phyloP scores from a whole-genome alignment of 2,113 vertebrate genomes.

The Tragulus kanchil region DNA sequence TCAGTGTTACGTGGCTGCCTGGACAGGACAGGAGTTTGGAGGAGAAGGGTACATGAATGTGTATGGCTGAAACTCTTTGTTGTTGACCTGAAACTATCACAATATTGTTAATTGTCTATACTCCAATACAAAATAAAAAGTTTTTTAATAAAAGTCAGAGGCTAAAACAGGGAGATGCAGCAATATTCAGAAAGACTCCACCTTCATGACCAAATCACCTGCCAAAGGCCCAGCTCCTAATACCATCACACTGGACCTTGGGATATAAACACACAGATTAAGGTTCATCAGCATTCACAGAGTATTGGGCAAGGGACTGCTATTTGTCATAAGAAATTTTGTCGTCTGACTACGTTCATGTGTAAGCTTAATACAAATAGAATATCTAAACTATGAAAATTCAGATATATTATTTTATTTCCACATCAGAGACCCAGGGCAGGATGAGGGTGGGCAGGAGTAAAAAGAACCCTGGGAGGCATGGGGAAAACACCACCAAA shows the following conservation, averaged over 20 bases:
- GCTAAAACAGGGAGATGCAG: neutral
- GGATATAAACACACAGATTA: neutral
- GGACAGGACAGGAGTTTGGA: neutral
- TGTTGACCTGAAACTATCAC: neutral
- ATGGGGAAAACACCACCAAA: neutral
- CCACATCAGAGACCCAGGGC: neutral
- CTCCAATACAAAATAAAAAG: neutral
- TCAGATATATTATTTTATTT: neutral
- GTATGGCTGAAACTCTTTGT: neutral
- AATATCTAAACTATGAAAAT: slow-evolving; percentile 8
- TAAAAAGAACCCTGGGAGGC: neutral
- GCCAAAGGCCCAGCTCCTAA: neutral
- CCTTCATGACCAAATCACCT: neutral
- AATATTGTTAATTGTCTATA: neutral
- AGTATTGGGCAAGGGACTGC: neutral
- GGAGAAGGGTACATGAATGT: neutral
- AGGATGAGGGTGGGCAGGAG: neutral
- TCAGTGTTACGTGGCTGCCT: neutral
- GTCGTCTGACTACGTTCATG: neutral
- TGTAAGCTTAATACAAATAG: slow-evolving; percentile 2
- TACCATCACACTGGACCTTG: neutral
- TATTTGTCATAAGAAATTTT: neutral
- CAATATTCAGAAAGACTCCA: neutral
- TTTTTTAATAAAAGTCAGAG: neutral
- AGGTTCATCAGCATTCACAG: neutral